A percentile compares a stretch with the other conserved stretches of the same genome.
Evolutionary conservation across 2,797 vertebrate species (phyloP).

Genomic region (Todus mexicanus): DNA sequence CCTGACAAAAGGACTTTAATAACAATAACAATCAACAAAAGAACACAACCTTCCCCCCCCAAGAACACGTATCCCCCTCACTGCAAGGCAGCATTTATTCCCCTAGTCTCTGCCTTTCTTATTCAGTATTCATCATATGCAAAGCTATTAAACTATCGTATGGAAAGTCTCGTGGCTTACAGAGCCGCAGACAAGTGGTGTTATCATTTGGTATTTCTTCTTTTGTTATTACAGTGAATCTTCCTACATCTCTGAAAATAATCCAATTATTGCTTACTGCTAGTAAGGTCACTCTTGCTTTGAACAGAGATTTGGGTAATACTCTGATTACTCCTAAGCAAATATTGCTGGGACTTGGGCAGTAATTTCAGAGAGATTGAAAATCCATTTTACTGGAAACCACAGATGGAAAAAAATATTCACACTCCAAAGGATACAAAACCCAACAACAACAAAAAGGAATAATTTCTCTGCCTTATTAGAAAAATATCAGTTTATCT

Average conservation of each 20-base stretch:
- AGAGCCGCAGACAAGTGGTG: constrained; percentile 37
- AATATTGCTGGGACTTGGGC: constrained; percentile 38
- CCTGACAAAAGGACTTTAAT: background rate
- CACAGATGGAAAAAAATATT: constrained; percentile 33
- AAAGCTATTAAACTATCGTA: constrained; percentile 10
- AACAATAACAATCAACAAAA: background rate
- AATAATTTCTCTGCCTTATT: background rate
- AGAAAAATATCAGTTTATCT: constrained; percentile 46
- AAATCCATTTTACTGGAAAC: constrained; percentile 55
- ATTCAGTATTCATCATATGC: constrained; percentile 3
- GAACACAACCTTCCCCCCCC: background rate
- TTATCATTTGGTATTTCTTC: constrained; percentile 47
- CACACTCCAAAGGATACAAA: background rate
- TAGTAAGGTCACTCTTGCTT: constrained; percentile 51
- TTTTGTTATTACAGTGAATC: constrained; percentile 53
- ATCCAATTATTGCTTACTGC: constrained; percentile 60
- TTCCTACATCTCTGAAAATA: constrained; percentile 57
- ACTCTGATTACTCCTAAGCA: constrained; percentile 54
- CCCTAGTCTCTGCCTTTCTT: background rate
- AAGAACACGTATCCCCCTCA: background rate
- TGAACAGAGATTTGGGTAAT: constrained; percentile 59
- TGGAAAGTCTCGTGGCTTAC: background rate
- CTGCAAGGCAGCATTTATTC: background rate
- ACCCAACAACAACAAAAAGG: background rate
- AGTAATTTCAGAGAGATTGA: constrained; percentile 45